These are phyloP conservation scores for Argya squamiceps DNA, from an alignment of 2,797 vertebrate genomes.

Conservation along the genomic window DNA sequence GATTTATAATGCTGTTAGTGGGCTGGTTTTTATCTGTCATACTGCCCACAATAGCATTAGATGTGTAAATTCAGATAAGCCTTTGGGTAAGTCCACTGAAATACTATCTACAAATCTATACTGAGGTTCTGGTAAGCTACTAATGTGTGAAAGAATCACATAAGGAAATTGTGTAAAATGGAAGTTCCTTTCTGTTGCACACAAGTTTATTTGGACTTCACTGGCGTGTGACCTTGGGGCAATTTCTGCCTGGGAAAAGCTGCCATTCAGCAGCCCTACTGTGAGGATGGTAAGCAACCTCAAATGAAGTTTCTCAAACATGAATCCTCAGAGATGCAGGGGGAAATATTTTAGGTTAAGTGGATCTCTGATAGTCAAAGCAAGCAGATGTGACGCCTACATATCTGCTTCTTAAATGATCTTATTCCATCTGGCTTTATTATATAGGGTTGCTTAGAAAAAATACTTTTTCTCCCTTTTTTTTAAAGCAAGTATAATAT, in stretches of 20 bases:
- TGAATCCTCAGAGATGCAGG: background rate
- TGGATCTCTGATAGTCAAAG: constrained; percentile 20
- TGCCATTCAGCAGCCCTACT: background rate
- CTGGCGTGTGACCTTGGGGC: background rate
- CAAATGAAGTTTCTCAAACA: background rate
- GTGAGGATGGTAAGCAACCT: background rate
- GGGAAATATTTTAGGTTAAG: constrained; percentile 27
- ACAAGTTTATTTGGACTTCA: background rate
- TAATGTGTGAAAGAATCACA: background rate
- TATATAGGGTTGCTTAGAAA: background rate
- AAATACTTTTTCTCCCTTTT: background rate
- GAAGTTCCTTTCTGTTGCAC: background rate
- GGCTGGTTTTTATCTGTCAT: background rate
- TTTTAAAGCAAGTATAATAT: background rate
- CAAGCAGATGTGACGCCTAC: background rate
- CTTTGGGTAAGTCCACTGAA: background rate
- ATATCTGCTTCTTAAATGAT: background rate
- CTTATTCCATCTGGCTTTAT: constrained; percentile 3
- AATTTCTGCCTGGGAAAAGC: background rate
- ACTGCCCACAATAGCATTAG: background rate
- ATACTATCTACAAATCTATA: background rate
- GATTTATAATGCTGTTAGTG: background rate
- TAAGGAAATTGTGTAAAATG: background rate
- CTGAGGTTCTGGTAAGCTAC: background rate
- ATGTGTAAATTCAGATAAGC: background rate